Evolutionary conservation across 1,140 invertebrate species (phyloP).

Genomic region (Diabrotica virgifera): DNA sequence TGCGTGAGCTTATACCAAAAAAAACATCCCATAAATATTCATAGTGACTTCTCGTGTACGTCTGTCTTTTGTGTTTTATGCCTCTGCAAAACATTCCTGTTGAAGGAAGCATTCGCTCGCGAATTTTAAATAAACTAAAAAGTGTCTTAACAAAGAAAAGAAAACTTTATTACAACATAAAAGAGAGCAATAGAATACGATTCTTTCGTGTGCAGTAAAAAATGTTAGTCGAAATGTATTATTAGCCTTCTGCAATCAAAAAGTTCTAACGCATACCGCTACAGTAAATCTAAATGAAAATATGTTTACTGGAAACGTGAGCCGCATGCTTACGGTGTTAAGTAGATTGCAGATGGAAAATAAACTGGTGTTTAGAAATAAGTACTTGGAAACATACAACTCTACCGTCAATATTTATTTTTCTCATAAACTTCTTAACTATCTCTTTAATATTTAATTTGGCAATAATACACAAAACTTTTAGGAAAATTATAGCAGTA

Average conservation of each 20-base stretch:
- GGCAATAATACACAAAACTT: too few species aligned
- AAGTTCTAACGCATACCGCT: not conserved
- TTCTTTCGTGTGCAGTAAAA: slow-evolving; percentile 5
- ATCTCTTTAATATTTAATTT: too few species aligned
- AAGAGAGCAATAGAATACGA: slow-evolving; percentile 12
- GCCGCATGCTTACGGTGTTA: not conserved
- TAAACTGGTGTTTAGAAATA: not conserved
- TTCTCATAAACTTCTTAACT: too few species aligned
- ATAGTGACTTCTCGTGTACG: too few species aligned
- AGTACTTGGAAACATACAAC: not conserved
- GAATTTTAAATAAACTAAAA: slow-evolving; percentile 10
- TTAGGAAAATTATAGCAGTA: too few species aligned
- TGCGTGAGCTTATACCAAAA: too few species aligned
- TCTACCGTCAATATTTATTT: too few species aligned
- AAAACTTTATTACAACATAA: slow-evolving; percentile 15
- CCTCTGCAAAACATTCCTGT: too few species aligned
- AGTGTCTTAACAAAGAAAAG: slow-evolving; percentile 1
- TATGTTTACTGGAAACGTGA: slow-evolving; percentile 6
- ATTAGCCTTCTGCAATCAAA: slow-evolving; percentile 16
- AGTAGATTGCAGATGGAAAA: not conserved
- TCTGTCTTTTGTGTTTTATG: too few species aligned
- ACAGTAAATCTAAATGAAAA: slow-evolving; percentile 18
- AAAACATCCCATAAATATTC: too few species aligned
- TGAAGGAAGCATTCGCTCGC: not conserved
- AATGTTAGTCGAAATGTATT: slow-evolving; percentile 14